These are phyloP conservation scores for Lampris megalopsis DNA, from an alignment of 2,113 vertebrate species.

Conservation along the genomic window DNA sequence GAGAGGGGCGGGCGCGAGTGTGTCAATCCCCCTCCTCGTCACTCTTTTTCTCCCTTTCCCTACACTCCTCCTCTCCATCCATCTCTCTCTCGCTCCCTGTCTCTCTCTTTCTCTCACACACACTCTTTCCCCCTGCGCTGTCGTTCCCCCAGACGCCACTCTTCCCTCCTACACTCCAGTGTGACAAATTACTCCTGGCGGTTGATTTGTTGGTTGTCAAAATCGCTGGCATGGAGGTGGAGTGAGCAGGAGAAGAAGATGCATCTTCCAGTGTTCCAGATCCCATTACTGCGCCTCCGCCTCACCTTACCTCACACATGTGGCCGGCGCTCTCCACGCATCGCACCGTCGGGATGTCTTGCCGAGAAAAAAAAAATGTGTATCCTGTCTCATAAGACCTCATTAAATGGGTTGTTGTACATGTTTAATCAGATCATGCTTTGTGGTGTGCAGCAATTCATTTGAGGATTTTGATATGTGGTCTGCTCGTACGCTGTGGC, in stretches of 20 bases:
- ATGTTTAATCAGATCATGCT: constrained; percentile 62
- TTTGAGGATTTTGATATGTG: constrained; percentile 49
- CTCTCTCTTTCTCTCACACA: constrained; percentile 51
- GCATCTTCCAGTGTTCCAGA: constrained; percentile 15
- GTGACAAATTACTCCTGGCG: constrained; percentile 81
- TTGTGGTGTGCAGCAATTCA: constrained; percentile 43
- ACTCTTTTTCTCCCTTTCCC: constrained; percentile 56
- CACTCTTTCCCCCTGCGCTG: constrained; percentile 6
- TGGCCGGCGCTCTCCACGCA: constrained; percentile 18
- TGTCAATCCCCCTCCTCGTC: constrained; percentile 79
- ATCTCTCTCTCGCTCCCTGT: not conserved
- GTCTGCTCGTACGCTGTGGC: constrained; percentile 5
- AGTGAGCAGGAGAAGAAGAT: constrained; percentile 53
- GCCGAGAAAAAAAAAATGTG: constrained; percentile 52
- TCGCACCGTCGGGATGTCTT: constrained; percentile 47
- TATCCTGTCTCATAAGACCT: constrained; percentile 70
- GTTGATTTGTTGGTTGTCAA: constrained; percentile 84
- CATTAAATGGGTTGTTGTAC: constrained; percentile 69
- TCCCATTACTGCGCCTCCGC: constrained; percentile 29
- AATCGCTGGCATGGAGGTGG: constrained; percentile 72
- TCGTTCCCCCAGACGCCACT: constrained; percentile 47
- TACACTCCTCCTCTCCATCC: not conserved
- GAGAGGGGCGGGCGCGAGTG: constrained; percentile 57
- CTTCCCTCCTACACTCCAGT: constrained; percentile 64
- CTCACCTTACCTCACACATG: constrained; percentile 17